phyloP scores from a whole-genome alignment of 2,888 invertebrate species.

The Lycaena phlaeas region DNA sequence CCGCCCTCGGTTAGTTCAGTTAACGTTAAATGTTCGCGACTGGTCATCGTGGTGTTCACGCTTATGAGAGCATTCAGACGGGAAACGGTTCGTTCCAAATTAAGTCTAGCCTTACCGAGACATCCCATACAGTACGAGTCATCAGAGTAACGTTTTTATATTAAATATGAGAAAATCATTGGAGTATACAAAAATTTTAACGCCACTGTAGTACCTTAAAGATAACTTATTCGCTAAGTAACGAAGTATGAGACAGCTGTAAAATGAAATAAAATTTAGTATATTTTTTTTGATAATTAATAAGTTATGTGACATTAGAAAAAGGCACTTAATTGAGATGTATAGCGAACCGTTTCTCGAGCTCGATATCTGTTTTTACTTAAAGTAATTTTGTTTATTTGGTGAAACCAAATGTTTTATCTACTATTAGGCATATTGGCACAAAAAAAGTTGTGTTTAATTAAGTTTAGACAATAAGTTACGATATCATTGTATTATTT shows the following conservation, averaged over 20 bases:
- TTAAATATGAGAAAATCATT: background rate
- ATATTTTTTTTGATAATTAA: background rate
- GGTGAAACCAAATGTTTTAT: conserved; percentile 66
- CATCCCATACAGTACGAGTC: background rate
- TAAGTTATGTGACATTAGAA: conserved; percentile 1
- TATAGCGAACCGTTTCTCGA: conserved; percentile 20
- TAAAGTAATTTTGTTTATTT: conserved; percentile 31
- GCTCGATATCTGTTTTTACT: conserved; percentile 16
- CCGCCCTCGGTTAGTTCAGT: conserved; percentile 11
- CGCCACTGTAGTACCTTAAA: background rate
- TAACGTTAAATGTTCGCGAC: conserved; percentile 11
- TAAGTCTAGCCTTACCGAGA: background rate
- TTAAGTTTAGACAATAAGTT: conserved; percentile 75
- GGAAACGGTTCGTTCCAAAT: conserved; percentile 18
- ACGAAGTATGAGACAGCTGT: background rate
- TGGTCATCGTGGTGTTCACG: conserved; percentile 19
- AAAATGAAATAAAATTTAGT: background rate
- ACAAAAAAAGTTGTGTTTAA: conserved; percentile 74
- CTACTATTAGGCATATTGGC: conserved; percentile 72
- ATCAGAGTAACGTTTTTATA: background rate
- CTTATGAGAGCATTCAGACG: conserved; percentile 19
- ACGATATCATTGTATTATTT: conserved; percentile 67
- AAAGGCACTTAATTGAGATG: conserved; percentile 7
- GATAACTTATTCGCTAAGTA: background rate
- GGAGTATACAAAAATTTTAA: background rate